Evolutionary conservation across 2,888 invertebrate genomes (phyloP), one percentile per base, ranked within the genome.

Genomic region (Scrobipalpa atriplicella): DNA sequence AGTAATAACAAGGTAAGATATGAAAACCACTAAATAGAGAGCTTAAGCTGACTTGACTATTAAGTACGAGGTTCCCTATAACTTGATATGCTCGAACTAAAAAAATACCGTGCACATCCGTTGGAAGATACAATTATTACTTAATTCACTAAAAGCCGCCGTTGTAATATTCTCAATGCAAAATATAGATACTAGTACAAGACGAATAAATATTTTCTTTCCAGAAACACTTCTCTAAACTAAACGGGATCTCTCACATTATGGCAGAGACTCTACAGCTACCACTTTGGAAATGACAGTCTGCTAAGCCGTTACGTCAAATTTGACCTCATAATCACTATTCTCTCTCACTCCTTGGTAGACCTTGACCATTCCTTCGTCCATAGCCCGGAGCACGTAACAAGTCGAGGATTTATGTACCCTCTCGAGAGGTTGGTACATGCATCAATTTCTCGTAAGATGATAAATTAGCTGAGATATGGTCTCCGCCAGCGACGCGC

Each of bases 381-480:
- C 62, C 21, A n/a, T 29, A 82, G 81, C 79, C 82, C 77, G 73
- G 69, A 72, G 70, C 78, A 75, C 81, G 79, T 82, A 78, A 80
- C 81, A 72, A 82, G 79, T 52, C 10, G 39, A 67, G 61, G 65
- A 78, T 74, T 73, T 73, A 76, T 77, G 72, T 68, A 71, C 73
- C 71, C 74, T 71, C 70, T 66, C 69, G 70, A 77, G 73, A 77
- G 76, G 71, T 80, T 78, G 82, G 86, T 87, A 84, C 83, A 87
- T 89, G 86, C 87, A 85, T 87, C 82, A 83, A 82, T 86, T 83
- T 80, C 78, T 78, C 75, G 74, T 71, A 76, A 72, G 78, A 87
- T 86, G 87, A 88, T 87, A 87, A 87, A 88, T 87, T 83, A 81
- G 76, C 76, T 70, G 73, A 82, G 85, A 85, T 85, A 86, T 80